Base-by-base conservation (phyloP, 2,113 vertebrate species). In the Haemorhous mexicanus region DNA sequence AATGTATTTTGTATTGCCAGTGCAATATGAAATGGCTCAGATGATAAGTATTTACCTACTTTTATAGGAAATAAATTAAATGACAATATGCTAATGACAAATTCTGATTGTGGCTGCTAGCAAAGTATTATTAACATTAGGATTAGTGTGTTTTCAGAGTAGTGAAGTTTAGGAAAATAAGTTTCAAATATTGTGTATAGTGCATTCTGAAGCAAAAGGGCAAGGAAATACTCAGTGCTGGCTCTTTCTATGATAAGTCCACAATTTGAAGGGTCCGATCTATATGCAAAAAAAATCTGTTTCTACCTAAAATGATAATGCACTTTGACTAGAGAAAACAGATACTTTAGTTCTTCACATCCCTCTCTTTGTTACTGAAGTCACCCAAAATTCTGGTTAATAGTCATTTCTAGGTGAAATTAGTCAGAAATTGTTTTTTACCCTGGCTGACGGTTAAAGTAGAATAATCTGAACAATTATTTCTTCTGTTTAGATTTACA, bases 51-150 rank as follows among this genome's bases (percentile, higher is more conserved):
- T 93, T 94, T 96, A 89, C 81, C 49, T 5, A 20, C 46, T 77
- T 90, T 87, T 83, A 84, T 73, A 79, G 58, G 66, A 90, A 95
- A 85, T 68, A 95, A 89, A 90, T 83, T 39, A 79, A 89, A 90
- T 74, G 8, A 70, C 32, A 49, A n/a, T 78, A 15, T 37, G 77
- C 22, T 46, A 46, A 92, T 62, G 46, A 39, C 41, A 85, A 49
- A 30, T 94, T 62, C 37, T 87, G 32, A 85, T 82, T 82, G 35
- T 53, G 73, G 17, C 67, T 73, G 67, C 23, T 85, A 32, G 52
- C 50, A 69, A 78, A 55, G 13, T 62, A 39, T 79, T 89, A 82
- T 62, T 85, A 80, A 46, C 24, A 41, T 13, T 59, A 43, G 13
- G 20, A 52, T 78, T 95, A 16, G 6, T 61, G 39, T 87, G 64